Percentiles rank a stretch among this genome's conserved stretches.
Conservation (phyloP, 2,888 invertebrate genomes). For the Macrosiphum euphorbiae region DNA sequence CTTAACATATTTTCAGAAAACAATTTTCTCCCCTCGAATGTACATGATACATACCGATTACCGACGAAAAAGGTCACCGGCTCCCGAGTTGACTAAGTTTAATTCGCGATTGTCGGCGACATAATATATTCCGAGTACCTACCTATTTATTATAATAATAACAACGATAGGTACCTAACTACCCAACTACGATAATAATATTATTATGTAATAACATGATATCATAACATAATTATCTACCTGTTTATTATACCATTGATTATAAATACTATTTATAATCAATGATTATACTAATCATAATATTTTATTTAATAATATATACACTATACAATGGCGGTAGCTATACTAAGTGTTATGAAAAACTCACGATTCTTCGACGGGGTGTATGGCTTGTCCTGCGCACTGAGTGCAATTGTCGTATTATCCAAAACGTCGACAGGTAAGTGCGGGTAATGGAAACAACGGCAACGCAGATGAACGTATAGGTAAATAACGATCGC, state of each 20-base stretch:
- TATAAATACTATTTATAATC: too few relatives aligned
- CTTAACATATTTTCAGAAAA: neutral
- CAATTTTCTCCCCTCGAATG: neutral
- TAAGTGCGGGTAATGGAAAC: neutral
- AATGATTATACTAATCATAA: neutral
- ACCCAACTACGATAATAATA: neutral
- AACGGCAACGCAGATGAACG: neutral
- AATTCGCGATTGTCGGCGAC: neutral
- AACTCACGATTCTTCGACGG: constrained; percentile 37
- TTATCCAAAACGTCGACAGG: constrained; percentile 15
- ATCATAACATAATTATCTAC: neutral
- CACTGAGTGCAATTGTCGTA: neutral
- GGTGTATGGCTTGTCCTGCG: neutral
- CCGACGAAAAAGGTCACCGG: neutral
- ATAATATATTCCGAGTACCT: neutral
- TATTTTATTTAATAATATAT: neutral
- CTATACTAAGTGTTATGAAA: neutral
- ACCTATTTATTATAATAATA: neutral
- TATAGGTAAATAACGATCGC: constrained; percentile 2
- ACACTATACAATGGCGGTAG: neutral
- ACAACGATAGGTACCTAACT: neutral
- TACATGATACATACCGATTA: neutral
- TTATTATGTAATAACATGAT: neutral
- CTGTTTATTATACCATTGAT: too few relatives aligned
- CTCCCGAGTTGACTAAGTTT: neutral